Percentiles rank a stretch among this genome's conserved stretches.
These are phyloP conservation scores for Clivina fossor DNA, from an alignment of 2,888 invertebrate genomes.

Conservation along the genomic window DNA sequence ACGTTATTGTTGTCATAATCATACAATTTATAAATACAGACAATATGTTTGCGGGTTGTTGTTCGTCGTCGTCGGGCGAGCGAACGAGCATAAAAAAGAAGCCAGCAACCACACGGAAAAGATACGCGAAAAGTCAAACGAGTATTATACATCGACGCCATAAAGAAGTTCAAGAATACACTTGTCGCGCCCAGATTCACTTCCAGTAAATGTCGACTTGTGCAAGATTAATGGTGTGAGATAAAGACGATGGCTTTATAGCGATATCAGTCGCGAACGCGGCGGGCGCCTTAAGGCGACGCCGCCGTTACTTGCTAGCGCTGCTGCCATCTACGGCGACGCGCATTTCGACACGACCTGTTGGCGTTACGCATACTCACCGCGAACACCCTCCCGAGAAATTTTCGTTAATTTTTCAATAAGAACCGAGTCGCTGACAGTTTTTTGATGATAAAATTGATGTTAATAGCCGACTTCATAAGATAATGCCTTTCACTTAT, in stretches of 20 bases:
- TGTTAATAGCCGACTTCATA: too few species aligned
- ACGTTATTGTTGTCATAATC: too few species aligned
- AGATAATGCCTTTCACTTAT: too few species aligned
- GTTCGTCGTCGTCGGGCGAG: too few species aligned
- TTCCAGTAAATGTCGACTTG: slow-evolving; percentile 42
- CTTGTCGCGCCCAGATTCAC: slow-evolving; percentile 42
- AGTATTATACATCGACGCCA: slow-evolving; percentile 27
- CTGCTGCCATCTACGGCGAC: slow-evolving; percentile 14
- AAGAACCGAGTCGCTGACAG: too few species aligned
- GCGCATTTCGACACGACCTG: slow-evolving; percentile 43
- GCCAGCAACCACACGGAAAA: slow-evolving; percentile 2
- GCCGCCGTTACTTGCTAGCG: slow-evolving; percentile 7
- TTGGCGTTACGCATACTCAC: slow-evolving; percentile 43
- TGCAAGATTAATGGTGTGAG: slow-evolving; percentile 48
- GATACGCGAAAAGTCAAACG: slow-evolving; percentile 14
- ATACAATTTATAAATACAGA: too few species aligned
- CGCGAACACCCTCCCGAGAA: slow-evolving; percentile 30
- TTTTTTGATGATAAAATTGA: too few species aligned
- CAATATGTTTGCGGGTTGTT: too few species aligned
- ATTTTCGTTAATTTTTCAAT: slow-evolving; percentile 28
- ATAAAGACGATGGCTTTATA: slow-evolving; percentile 48
- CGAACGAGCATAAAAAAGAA: too few species aligned
- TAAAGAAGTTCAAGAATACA: slow-evolving; percentile 40
- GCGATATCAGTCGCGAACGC: slow-evolving; percentile 44
- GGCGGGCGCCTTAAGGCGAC: slow-evolving; percentile 1